phyloP scores from a whole-genome alignment of 2,113 vertebrate species.

The Neodon shergylaensis region DNA sequence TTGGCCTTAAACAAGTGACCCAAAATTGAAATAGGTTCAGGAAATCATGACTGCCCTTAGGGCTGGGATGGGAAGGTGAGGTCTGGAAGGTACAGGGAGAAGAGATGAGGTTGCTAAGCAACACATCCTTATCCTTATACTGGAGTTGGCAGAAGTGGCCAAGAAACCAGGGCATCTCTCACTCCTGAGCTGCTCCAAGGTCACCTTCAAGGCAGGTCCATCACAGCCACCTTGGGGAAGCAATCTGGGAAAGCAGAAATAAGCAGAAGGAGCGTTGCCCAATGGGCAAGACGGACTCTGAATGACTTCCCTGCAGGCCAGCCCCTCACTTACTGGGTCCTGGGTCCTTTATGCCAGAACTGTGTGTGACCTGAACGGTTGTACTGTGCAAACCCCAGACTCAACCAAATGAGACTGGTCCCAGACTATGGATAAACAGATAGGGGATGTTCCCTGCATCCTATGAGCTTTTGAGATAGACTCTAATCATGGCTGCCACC shows the following conservation, averaged over 20 bases:
- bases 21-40: not conserved
- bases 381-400: not conserved
- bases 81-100: not conserved
- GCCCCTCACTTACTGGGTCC: not conserved
- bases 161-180: not conserved
- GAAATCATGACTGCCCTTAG: too few relatives aligned
- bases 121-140: not conserved
- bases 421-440: not conserved
- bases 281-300: rapidly evolving
- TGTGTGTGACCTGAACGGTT: not conserved
- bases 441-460: not conserved
- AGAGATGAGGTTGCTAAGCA: constrained; percentile 21
- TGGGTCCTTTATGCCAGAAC: not conserved
- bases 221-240: rapidly evolving
- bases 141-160: not conserved
- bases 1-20: not conserved
- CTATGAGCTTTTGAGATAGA: not conserved
- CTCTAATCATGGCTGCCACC: not conserved
- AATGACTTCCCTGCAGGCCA: too few relatives aligned
- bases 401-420: not conserved
- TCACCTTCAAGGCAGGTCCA: not conserved
- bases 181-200: not conserved
- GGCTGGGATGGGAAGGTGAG: not conserved
- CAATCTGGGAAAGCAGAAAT: not conserved
- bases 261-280: not conserved